These are phyloP conservation scores for Psettodes erumei DNA, from an alignment of 2,113 vertebrate genomes.

Conservation along the genomic window DNA sequence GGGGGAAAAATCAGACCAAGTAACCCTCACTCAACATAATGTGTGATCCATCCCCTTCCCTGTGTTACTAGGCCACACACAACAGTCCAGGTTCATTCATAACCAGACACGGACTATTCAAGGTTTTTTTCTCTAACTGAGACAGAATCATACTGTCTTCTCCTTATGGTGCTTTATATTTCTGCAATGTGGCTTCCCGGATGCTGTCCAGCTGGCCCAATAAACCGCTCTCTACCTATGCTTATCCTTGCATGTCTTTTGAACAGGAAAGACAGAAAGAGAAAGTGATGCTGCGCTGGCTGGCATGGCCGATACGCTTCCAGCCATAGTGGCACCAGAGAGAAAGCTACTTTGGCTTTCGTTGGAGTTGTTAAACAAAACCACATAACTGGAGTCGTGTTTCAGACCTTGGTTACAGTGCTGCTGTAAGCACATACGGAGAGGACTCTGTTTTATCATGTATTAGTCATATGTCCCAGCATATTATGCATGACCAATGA, in stretches of 20 bases:
- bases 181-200: conserved; percentile 27
- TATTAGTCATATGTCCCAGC: neutral
- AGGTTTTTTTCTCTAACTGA: conserved; percentile 39
- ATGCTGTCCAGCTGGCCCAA: conserved; percentile 30
- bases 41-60: conserved; percentile 6
- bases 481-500: neutral
- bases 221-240: conserved; percentile 21
- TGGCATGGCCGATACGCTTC: conserved; percentile 40
- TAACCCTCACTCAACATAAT: conserved; percentile 36
- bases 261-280: conserved; percentile 9
- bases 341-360: conserved; percentile 47
- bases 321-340: conserved; percentile 36
- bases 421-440: conserved; percentile 12
- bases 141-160: conserved; percentile 50
- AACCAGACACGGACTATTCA: conserved; percentile 20
- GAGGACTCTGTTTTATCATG: conserved; percentile 20
- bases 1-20: neutral
- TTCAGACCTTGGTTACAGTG: conserved; percentile 43
- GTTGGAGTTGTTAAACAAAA: conserved; percentile 68
- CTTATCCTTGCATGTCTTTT: conserved; percentile 53
- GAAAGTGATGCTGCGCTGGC: conserved; percentile 32
- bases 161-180: conserved; percentile 53
- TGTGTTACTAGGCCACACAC: conserved; percentile 23
- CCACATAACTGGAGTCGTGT: conserved; percentile 63
- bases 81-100: conserved; percentile 44